These are phyloP conservation scores for Gerris lacustris DNA, from an alignment of 2,888 invertebrate genomes.

Conservation along the genomic window DNA sequence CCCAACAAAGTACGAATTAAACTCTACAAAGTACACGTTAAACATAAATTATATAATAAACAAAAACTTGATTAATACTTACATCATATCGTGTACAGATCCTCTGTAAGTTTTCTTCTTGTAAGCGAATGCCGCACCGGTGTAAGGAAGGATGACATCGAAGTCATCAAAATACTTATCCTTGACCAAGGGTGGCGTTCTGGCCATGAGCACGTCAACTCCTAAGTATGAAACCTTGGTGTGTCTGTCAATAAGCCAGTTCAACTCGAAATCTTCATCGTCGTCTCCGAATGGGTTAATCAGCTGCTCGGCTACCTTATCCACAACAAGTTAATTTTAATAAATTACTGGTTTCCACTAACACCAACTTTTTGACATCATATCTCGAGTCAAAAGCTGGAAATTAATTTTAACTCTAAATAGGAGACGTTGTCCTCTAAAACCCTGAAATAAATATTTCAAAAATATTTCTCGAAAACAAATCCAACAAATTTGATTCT, in stretches of 20 bases:
- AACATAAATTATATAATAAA: neutral
- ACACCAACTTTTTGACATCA: too few relatives aligned
- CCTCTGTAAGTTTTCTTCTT: constrained; percentile 46
- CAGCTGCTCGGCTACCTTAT: constrained; percentile 47
- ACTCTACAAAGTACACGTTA: constrained; percentile 16
- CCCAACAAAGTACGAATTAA: too few relatives aligned
- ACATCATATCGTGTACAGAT: constrained; percentile 46
- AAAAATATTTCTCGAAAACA: too few relatives aligned
- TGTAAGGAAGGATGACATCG: constrained; percentile 43
- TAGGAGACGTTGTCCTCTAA: too few relatives aligned
- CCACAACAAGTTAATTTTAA: constrained; percentile 8
- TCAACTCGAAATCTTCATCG: constrained; percentile 50
- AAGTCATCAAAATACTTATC: constrained; percentile 43
- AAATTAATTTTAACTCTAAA: too few relatives aligned
- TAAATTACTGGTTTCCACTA: constrained; percentile 7
- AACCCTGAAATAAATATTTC: too few relatives aligned
- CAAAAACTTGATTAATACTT: constrained; percentile 30
- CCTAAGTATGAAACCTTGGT: constrained; percentile 47
- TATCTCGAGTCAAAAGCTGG: too few relatives aligned
- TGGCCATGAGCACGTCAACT: constrained; percentile 43
- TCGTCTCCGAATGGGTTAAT: constrained; percentile 54
- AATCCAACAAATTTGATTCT: too few relatives aligned
- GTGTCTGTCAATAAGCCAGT: constrained; percentile 49
- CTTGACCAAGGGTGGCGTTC: constrained; percentile 43
- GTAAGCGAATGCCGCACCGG: constrained; percentile 44